These are phyloP conservation scores for Lanius collurio DNA, from an alignment of 2,113 vertebrate species.

Conservation along the genomic window DNA sequence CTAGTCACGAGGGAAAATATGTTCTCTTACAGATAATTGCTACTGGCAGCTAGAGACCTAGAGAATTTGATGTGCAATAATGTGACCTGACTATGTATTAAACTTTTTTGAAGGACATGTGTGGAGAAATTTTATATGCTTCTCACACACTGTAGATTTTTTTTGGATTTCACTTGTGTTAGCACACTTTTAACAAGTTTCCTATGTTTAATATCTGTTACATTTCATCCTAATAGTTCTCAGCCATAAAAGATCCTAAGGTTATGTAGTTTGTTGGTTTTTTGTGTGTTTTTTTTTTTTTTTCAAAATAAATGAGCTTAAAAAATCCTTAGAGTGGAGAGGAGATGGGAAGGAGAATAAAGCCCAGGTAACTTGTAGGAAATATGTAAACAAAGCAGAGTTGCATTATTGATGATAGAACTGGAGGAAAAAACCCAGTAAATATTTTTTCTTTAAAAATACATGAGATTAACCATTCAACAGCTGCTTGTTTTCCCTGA, in stretches of 20 bases:
- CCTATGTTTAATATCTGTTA: slow-evolving; percentile 65
- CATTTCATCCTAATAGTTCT: slow-evolving; percentile 66
- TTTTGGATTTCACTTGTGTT: slow-evolving; percentile 45
- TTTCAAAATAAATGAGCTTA: slow-evolving; percentile 26
- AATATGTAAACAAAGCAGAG: slow-evolving; percentile 64
- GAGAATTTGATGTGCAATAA: slow-evolving; percentile 87
- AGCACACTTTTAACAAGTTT: slow-evolving; percentile 73
- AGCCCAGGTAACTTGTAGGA: slow-evolving; percentile 48
- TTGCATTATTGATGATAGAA: slow-evolving; percentile 62
- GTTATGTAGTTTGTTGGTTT: not conserved
- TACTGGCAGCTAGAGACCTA: slow-evolving; percentile 88
- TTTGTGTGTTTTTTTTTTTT: not conserved
- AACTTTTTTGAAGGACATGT: slow-evolving; percentile 90
- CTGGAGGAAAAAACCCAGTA: not conserved
- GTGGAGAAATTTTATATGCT: slow-evolving; percentile 80
- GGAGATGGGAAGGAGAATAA: slow-evolving; percentile 5
- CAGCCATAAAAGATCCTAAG: slow-evolving; percentile 26
- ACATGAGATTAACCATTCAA: slow-evolving; percentile 15
- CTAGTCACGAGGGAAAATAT: slow-evolving; percentile 84
- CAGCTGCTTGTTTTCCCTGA: not conserved
- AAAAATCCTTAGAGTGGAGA: not conserved
- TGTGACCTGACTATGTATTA: slow-evolving; percentile 90
- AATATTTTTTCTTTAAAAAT: slow-evolving; percentile 56
- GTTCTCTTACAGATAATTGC: slow-evolving; percentile 94
- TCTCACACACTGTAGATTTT: slow-evolving; percentile 62